These are phyloP conservation scores for Chaetodon trifasciatus DNA, from an alignment of 2,797 vertebrate species.

Conservation along the genomic window DNA sequence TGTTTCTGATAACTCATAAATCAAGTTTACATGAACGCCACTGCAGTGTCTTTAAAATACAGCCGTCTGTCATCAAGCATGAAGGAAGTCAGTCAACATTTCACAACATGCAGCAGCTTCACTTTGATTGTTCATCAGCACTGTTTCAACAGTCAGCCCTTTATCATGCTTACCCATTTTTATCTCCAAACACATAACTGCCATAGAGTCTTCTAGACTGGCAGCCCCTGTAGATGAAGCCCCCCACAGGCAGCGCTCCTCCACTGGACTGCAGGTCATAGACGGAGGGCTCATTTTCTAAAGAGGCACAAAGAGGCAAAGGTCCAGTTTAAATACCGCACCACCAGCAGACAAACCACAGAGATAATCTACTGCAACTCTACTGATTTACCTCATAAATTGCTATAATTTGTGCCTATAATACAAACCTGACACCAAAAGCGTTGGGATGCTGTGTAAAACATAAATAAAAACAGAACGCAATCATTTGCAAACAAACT, in stretches of 20 bases:
- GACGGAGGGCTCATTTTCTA: constrained; percentile 96
- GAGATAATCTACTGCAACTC: constrained; percentile 2
- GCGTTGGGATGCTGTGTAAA: no score
- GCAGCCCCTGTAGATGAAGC: constrained; percentile 97
- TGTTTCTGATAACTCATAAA: constrained; percentile 26
- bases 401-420: constrained; percentile 31
- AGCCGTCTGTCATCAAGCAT: not conserved
- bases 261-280: constrained; percentile 95
- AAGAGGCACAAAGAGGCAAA: constrained; percentile 57
- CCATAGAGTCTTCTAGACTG: constrained; percentile 96
- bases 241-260: constrained; percentile 92
- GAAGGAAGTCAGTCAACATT: constrained; percentile 22
- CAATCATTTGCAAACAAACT: no score
- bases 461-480: no score
- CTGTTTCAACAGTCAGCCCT: not conserved
- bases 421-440: not conserved
- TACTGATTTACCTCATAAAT: constrained; percentile 31
- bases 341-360: not conserved
- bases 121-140: not conserved
- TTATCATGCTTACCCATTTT: constrained; percentile 89
- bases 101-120: constrained; percentile 11
- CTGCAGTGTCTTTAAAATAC: not conserved
- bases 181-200: constrained; percentile 97
- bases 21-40: constrained; percentile 12
- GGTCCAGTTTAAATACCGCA: constrained; percentile 1